phyloP scores from a whole-genome alignment of 2,888 invertebrate genomes.

The Corythucha ciliata region DNA sequence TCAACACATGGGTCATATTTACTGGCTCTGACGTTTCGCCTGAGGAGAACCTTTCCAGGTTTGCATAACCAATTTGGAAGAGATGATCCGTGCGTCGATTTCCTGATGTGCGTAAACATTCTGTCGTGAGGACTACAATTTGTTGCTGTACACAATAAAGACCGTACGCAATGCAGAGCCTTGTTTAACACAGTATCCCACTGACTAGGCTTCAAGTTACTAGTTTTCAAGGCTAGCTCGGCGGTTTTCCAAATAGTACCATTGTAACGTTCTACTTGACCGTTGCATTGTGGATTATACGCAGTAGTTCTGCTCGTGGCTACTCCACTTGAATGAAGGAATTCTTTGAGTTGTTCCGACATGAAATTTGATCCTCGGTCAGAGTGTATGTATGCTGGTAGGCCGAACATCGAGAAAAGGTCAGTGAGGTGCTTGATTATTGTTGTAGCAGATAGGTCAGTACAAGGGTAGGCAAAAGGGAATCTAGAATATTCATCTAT shows the following conservation, averaged over 20 bases:
- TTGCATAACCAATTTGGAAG: conserved; percentile 12
- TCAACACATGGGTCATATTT: conserved; percentile 32
- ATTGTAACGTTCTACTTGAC: conserved; percentile 18
- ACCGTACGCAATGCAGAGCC: conserved; percentile 29
- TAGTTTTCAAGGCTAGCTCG: conserved; percentile 5
- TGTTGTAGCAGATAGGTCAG: background rate
- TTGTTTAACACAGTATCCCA: conserved; percentile 25
- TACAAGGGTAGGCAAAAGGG: too few relatives aligned
- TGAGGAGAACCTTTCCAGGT: conserved; percentile 16
- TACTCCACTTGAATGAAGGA: conserved; percentile 23
- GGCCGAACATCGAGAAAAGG: conserved; percentile 21
- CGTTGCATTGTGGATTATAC: conserved; percentile 23
- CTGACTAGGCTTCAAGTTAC: conserved; percentile 4
- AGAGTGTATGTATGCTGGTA: conserved; percentile 28
- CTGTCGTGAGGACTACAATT: conserved; percentile 30
- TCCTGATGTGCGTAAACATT: conserved; percentile 21
- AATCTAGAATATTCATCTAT: conserved; percentile 28
- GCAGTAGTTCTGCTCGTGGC: conserved; percentile 16
- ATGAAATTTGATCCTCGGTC: conserved; percentile 30
- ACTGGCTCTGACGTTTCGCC: background rate
- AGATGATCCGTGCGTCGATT: conserved; percentile 2
- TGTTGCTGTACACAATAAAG: conserved; percentile 30
- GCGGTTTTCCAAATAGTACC: conserved; percentile 22
- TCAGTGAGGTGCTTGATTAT: conserved; percentile 24
- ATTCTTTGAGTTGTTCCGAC: conserved; percentile 25